A percentile compares a stretch with the other conserved stretches of the same genome.
Conservation (phyloP, 2,797 vertebrate genomes). For the Sebastolobus alascanus region DNA sequence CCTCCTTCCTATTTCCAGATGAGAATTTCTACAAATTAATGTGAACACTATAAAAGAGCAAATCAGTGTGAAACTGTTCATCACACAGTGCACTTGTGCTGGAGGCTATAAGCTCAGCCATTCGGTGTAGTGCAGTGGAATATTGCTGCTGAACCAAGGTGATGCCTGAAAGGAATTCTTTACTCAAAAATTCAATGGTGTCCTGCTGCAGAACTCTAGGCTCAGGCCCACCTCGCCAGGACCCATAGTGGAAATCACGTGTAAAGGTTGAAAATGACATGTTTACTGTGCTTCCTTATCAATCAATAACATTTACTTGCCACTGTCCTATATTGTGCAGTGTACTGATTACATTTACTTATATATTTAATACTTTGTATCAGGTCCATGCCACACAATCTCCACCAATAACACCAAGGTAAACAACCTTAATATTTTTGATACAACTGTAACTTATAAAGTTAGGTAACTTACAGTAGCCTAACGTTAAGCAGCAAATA, state of each 20-base stretch:
- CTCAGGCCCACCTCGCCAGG: too few relatives aligned
- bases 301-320: too few relatives aligned
- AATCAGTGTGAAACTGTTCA: not conserved
- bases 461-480: too few relatives aligned
- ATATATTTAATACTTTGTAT: not conserved
- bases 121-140: conserved; percentile 22
- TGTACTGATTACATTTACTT: not conserved
- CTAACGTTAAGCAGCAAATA: too few relatives aligned
- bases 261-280: too few relatives aligned
- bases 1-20: not conserved
- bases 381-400: too few relatives aligned
- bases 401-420: too few relatives aligned
- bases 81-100: not conserved
- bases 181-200: not conserved
- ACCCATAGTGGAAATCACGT: too few relatives aligned
- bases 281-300: too few relatives aligned
- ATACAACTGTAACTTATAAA: too few relatives aligned
- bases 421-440: too few relatives aligned
- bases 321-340: not conserved
- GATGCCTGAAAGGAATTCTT: conserved; percentile 27
- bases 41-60: conserved; percentile 3
- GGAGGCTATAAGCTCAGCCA: conserved; percentile 20
- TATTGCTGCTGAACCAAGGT: conserved; percentile 32
- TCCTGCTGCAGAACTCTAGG: too few relatives aligned
- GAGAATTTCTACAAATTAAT: not conserved